Evolutionary conservation across 1,140 invertebrate genomes (phyloP), one percentile per base, ranked within the genome.

Genomic region (Pteromalus puparum): DNA sequence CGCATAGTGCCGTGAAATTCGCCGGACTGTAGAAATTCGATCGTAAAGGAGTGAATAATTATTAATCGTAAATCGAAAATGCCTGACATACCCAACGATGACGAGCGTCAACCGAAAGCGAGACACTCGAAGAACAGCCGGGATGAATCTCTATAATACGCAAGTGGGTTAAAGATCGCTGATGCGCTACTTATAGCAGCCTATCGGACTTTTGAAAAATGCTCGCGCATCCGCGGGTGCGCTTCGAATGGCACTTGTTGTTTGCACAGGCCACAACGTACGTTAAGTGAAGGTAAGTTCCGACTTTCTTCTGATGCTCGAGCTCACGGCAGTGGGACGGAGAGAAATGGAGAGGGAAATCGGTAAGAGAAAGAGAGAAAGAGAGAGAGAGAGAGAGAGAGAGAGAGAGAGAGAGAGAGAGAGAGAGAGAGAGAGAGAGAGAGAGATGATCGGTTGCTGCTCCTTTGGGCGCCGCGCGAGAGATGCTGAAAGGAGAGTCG

Each of bases 401-500:
- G 4, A 34, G 30, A 34, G 30, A 34, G 30, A 6, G 30, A 34
- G 30, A 34, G 30, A n/a, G n/a, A n/a, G n/a, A n/a, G n/a, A n/a
- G n/a, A n/a, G n/a, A n/a, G n/a, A n/a, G n/a, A n/a, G n/a, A n/a
- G n/a, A n/a, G n/a, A n/a, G n/a, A 81, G 42, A 81, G 68, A 18
- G 61, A 68, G 28, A 81, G 53, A 81, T 76, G 61, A 79, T 80
- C 46, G 28, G 26, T n/a, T 18, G 67, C 15, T 7, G 15, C 53
- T 61, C 21, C 18, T 61, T 21, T n/a, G 21, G 53, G 46, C 28
- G 73, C 42, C 10, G n/a, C n/a, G n/a, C n/a, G 4, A 34, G 28
- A 53, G 81, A 79, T 82, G 77, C 85, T 82, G 81, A 78, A 84
- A 83, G 30, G 82, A 86, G 78, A 85, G 77, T 84, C 72, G 68